phyloP scores from a whole-genome alignment of 2,113 vertebrate genomes.

The Axis porcinus region DNA sequence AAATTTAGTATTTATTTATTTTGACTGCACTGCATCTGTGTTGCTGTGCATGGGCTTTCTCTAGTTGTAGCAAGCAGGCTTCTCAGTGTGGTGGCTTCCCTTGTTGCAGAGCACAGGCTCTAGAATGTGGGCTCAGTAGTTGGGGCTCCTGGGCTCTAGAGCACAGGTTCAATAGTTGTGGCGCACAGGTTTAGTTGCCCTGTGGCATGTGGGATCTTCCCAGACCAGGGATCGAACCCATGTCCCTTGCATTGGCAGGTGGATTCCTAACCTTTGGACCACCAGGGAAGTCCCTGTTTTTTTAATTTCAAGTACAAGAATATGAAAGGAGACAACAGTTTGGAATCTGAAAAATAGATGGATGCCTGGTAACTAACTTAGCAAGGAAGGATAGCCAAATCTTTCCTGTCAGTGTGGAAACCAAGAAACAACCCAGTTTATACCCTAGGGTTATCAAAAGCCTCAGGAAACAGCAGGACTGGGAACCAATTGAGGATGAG shows the following conservation, averaged over 20 bases:
- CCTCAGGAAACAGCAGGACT: not conserved
- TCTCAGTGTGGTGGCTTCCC: not conserved
- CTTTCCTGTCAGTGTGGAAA: not conserved
- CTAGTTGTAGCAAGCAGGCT: not conserved
- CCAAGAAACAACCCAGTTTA: not conserved
- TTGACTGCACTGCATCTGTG: not conserved
- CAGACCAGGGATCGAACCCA: not conserved
- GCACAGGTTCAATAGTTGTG: not conserved
- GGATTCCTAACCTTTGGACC: not conserved
- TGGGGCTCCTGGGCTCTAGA: not conserved
- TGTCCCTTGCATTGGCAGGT: not conserved
- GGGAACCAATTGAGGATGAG: not conserved
- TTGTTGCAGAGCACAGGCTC: not conserved
- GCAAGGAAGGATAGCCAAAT: not conserved
- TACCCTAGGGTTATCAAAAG: not conserved
- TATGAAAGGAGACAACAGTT: not conserved
- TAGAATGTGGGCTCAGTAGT: not conserved
- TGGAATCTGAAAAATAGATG: not conserved
- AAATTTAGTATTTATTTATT: not conserved
- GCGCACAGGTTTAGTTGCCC: not conserved
- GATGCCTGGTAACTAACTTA: not conserved
- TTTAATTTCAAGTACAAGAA: not conserved
- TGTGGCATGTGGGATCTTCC: not conserved
- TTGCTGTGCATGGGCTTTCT: not conserved
- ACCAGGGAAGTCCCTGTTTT: not conserved